Percentiles rank a stretch among this genome's conserved stretches.
Conservation (phyloP, 2,888 invertebrate genomes). For the Acleris cristana region DNA sequence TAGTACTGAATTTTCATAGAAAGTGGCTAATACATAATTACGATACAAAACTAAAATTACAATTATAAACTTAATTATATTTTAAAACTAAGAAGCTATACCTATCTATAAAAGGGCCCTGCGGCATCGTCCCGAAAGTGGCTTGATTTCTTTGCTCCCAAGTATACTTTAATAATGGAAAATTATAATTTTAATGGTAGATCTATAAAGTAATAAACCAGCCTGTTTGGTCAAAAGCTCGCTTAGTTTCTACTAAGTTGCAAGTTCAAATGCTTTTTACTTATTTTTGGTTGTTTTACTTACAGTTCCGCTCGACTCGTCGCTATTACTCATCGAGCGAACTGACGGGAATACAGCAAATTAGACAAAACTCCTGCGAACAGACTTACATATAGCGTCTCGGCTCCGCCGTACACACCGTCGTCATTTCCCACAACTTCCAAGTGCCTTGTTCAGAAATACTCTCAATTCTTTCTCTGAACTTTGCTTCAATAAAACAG, state of each 20-base stretch:
- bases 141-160: too few species aligned
- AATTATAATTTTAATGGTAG: too few species aligned
- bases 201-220: too few species aligned
- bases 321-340: constrained; percentile 92
- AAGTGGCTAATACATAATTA: too few species aligned
- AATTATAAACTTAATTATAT: too few species aligned
- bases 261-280: constrained; percentile 46
- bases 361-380: constrained; percentile 92
- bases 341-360: constrained; percentile 87
- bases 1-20: too few species aligned
- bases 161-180: too few species aligned
- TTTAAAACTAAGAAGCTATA: too few species aligned
- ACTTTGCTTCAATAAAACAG: constrained; percentile 39
- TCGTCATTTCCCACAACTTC: constrained; percentile 53
- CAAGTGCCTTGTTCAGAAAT: constrained; percentile 70
- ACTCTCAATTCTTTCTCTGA: constrained; percentile 50
- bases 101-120: too few species aligned
- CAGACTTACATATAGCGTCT: constrained; percentile 91
- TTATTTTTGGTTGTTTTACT: constrained; percentile 68
- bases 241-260: constrained; percentile 36
- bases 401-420: constrained; percentile 46
- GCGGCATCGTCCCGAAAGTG: too few species aligned
- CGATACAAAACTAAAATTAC: too few species aligned
- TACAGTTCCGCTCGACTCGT: constrained; percentile 89
- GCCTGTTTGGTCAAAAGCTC: too few species aligned